Evolutionary conservation across 2,797 vertebrate genomes (phyloP).

Genomic region (Hirundo rustica): DNA sequence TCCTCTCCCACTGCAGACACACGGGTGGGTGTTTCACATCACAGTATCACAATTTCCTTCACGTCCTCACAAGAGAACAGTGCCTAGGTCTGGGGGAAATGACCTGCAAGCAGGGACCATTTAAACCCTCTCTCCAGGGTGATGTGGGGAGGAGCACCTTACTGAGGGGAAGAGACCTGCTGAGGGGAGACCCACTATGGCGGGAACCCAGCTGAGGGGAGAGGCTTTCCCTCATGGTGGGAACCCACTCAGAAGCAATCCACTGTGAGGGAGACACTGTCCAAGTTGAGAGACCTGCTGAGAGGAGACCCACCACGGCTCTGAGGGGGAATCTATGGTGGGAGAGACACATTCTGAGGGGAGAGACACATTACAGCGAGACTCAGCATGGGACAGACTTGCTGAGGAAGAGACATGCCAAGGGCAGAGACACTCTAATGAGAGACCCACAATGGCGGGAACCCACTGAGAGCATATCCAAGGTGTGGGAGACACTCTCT

Average conservation of each 20-base stretch:
- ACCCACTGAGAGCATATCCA: not conserved
- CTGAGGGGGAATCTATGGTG: not conserved
- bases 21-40: accelerated
- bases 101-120: not conserved
- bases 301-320: not conserved
- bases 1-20: not conserved
- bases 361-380: accelerated
- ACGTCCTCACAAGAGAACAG: not conserved
- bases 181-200: not conserved
- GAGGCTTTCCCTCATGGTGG: not conserved
- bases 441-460: no score
- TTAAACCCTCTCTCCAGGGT: not conserved
- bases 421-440: not conserved
- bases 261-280: not conserved
- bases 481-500: no score
- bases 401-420: not conserved
- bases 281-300: not conserved
- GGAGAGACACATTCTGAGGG: not conserved
- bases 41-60: not conserved
- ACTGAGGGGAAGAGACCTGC: not conserved
- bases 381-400: not conserved
- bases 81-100: not conserved
- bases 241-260: not conserved
- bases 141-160: not conserved
- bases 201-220: accelerated